These are phyloP conservation scores for Hydrocynus forskahlii DNA, from an alignment of 2,797 vertebrate genomes.

Conservation along the genomic window DNA sequence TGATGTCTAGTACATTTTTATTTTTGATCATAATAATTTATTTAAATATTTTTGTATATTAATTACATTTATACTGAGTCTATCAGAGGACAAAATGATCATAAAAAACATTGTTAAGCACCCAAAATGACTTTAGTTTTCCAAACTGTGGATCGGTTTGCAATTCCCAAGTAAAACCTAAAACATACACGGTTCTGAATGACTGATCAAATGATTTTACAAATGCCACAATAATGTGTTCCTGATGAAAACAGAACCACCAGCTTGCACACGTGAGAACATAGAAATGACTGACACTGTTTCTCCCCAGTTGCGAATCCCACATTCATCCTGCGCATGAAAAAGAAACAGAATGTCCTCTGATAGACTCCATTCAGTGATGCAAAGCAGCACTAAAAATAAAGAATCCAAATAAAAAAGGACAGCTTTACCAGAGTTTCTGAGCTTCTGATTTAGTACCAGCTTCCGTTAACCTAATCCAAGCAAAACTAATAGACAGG, in stretches of 20 bases:
- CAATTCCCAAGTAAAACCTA: conserved; percentile 16
- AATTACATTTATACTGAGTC: conserved; percentile 67
- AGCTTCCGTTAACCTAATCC: background rate
- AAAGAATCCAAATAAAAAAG: conserved; percentile 5
- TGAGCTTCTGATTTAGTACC: conserved; percentile 19
- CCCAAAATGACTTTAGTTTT: conserved; percentile 13
- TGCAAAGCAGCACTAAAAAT: conserved; percentile 43
- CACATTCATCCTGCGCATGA: background rate
- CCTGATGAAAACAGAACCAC: background rate
- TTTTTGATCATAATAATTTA: conserved; percentile 79
- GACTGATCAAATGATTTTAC: conserved; percentile 4
- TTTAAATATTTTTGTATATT: conserved; percentile 82
- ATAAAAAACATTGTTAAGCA: conserved; percentile 2
- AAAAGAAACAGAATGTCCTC: conserved; percentile 13
- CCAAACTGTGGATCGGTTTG: background rate
- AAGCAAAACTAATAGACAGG: background rate
- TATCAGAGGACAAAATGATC: conserved; percentile 37
- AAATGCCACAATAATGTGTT: background rate
- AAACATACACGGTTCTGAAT: conserved; percentile 8
- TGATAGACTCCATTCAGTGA: conserved; percentile 31
- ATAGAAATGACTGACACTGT: background rate
- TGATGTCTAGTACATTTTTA: conserved; percentile 77
- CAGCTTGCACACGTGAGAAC: background rate
- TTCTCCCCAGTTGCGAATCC: no score
- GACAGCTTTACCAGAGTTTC: conserved; percentile 16